Percentiles rank a stretch among this genome's conserved stretches.
These are phyloP conservation scores for Streptopelia turtur DNA, from an alignment of 2,797 vertebrate genomes.

Conservation along the genomic window DNA sequence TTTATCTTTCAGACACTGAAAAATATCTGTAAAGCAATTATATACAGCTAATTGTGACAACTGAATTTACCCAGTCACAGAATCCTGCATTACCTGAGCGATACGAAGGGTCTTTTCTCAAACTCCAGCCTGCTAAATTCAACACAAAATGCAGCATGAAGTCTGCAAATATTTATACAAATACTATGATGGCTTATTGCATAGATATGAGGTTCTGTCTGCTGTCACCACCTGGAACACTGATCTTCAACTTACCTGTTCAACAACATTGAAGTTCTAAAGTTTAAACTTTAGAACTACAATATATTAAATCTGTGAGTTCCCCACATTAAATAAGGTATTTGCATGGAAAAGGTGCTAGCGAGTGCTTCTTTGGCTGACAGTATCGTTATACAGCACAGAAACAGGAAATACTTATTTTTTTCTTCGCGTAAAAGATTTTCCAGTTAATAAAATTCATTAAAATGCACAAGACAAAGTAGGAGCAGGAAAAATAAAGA, in stretches of 20 bases:
- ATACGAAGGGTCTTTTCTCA: background rate
- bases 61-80: background rate
- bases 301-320: background rate
- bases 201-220: background rate
- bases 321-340: background rate
- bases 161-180: background rate
- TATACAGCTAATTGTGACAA: background rate
- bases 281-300: background rate
- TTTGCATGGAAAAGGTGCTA: background rate
- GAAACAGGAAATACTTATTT: background rate
- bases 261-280: background rate
- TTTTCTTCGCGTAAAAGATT: background rate
- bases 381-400: background rate
- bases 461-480: conserved; percentile 10
- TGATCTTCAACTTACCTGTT: background rate
- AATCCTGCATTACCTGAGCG: background rate
- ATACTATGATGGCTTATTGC: background rate
- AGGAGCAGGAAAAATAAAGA: background rate
- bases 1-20: background rate
- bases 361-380: background rate
- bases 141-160: background rate
- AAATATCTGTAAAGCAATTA: background rate
- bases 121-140: background rate
- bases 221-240: background rate
- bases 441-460: conserved; percentile 12